Evolutionary conservation across 2,797 vertebrate genomes (phyloP).

Genomic region (Enteromius radiatus): DNA sequence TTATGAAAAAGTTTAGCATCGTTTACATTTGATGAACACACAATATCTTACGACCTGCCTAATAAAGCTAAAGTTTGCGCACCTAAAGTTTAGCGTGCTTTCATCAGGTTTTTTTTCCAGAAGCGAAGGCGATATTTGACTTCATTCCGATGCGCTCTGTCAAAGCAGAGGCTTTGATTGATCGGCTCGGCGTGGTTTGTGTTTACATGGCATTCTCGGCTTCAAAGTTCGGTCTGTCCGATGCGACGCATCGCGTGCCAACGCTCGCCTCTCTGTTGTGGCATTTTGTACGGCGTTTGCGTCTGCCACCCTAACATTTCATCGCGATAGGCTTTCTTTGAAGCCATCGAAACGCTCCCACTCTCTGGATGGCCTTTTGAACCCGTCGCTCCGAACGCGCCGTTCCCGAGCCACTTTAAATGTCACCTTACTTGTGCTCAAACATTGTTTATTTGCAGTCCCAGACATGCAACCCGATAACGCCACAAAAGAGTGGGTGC

Average conservation of each 20-base stretch:
- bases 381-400: slow-evolving; percentile 72
- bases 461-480: slow-evolving; percentile 81
- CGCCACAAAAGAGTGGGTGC: slow-evolving; percentile 80
- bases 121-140: slow-evolving; percentile 19
- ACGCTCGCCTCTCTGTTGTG: slow-evolving; percentile 54
- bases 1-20: neutral
- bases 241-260: slow-evolving; percentile 36
- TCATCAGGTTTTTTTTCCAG: slow-evolving; percentile 21
- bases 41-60: slow-evolving; percentile 37
- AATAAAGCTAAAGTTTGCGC: neutral
- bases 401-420: slow-evolving; percentile 78
- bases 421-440: slow-evolving; percentile 76
- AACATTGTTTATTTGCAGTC: slow-evolving; percentile 71
- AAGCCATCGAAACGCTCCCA: slow-evolving; percentile 71
- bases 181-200: slow-evolving; percentile 42
- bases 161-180: slow-evolving; percentile 48
- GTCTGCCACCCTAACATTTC: slow-evolving; percentile 72
- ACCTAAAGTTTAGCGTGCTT: slow-evolving; percentile 24
- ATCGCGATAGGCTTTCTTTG: slow-evolving; percentile 75
- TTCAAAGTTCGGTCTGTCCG: slow-evolving; percentile 59
- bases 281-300: slow-evolving; percentile 50
- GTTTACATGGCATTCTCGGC: slow-evolving; percentile 56
- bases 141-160: slow-evolving; percentile 51
- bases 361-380: slow-evolving; percentile 78
- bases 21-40: neutral